Percentiles rank a stretch among this genome's conserved stretches.
Conservation (phyloP, 2,113 vertebrate genomes). For the Anolis carolinensis region DNA sequence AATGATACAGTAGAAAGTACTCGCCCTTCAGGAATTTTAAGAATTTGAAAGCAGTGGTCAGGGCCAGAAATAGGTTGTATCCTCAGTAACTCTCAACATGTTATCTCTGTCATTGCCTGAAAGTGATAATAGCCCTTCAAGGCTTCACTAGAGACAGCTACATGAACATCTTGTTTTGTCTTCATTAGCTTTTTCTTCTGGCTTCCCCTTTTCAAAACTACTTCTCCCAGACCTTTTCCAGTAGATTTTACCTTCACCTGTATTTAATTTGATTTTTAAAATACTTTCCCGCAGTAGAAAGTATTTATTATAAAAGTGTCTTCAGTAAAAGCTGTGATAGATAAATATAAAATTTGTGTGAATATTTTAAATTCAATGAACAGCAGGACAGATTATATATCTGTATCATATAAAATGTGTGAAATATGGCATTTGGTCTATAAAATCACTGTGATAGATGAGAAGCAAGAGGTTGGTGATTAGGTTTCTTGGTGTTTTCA, state of each 20-base stretch:
- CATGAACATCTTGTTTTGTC: background rate
- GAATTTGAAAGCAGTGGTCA: background rate
- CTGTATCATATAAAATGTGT: background rate
- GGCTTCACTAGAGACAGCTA: background rate
- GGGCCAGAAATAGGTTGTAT: background rate
- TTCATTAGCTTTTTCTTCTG: background rate
- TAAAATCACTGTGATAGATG: background rate
- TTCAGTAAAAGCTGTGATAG: too few species aligned
- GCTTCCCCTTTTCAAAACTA: background rate
- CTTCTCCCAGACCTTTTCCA: background rate
- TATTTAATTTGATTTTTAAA: too few species aligned
- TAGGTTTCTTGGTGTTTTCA: background rate
- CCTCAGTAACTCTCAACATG: background rate
- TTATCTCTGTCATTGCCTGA: background rate
- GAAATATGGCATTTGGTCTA: background rate
- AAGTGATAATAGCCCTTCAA: background rate
- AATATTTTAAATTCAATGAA: background rate
- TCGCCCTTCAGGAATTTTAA: background rate
- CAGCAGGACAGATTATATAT: background rate
- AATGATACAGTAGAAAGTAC: background rate
- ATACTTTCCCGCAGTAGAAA: background rate
- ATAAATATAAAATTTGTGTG: background rate
- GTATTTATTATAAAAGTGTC: too few species aligned
- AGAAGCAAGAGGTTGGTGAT: background rate
- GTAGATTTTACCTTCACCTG: background rate